Evolutionary conservation across 2,113 vertebrate genomes (phyloP).

Genomic region (Chaetops frenatus): DNA sequence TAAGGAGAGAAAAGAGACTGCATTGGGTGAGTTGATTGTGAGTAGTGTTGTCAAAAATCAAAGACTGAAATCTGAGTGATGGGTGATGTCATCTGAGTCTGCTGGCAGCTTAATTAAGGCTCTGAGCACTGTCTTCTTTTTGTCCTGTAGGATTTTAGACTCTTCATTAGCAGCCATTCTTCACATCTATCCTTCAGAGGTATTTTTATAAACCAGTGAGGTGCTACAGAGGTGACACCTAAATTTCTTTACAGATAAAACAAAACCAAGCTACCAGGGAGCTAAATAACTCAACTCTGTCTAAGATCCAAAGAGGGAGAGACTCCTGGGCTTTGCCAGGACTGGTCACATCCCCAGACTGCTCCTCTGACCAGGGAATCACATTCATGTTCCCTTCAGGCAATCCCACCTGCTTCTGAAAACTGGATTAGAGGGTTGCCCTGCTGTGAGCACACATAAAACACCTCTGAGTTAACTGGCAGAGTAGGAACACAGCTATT

Average conservation of each 20-base stretch:
- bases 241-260: neutral
- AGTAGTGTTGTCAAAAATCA: neutral
- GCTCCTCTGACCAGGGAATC: neutral
- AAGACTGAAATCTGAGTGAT: neutral
- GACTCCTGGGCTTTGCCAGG: neutral
- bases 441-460: neutral
- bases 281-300: neutral
- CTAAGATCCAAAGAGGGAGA: neutral
- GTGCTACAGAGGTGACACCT: neutral
- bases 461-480: neutral
- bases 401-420: neutral
- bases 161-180: neutral
- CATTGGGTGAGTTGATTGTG: neutral
- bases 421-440: neutral
- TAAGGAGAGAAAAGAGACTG: neutral
- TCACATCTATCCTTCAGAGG: neutral
- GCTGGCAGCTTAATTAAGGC: neutral
- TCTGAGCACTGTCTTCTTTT: neutral
- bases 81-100: neutral
- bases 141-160: neutral
- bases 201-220: neutral
- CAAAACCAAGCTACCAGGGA: neutral
- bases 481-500: neutral
- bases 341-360: neutral
- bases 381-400: neutral